Evolutionary conservation across 2,888 invertebrate species (phyloP).

Genomic region (Drosophila villosipedis): DNA sequence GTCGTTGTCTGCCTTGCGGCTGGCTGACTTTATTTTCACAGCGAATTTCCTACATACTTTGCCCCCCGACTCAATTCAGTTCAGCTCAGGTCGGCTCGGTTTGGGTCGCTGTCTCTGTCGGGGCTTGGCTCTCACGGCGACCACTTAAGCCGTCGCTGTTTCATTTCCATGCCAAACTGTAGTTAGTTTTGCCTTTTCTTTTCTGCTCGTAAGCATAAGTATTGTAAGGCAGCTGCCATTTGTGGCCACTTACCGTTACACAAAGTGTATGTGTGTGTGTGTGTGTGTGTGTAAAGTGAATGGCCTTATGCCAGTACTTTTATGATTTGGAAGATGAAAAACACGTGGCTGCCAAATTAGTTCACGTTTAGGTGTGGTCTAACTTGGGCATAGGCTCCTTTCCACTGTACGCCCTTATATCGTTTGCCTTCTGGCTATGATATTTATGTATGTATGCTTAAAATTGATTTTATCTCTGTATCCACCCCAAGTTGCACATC

Average conservation of each 20-base stretch:
- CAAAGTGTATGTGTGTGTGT: conserved; percentile 8
- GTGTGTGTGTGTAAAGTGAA: conserved; percentile 18
- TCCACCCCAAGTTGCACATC: conserved; percentile 6
- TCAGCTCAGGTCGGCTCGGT: conserved; percentile 1
- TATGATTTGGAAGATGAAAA: conserved; percentile 49
- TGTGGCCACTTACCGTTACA: conserved; percentile 55
- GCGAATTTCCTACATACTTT: conserved; percentile 45
- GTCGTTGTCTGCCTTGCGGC: conserved; percentile 40
- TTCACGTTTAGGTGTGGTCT: conserved; percentile 24
- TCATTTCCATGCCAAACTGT: conserved; percentile 61
- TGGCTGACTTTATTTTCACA: conserved; percentile 55
- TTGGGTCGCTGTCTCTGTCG: conserved; percentile 11
- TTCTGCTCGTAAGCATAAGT: conserved; percentile 18
- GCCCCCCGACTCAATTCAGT: conserved; percentile 1
- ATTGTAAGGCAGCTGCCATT: conserved; percentile 56
- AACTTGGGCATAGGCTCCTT: not conserved
- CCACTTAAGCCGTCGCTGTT: conserved; percentile 54
- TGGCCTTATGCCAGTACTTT: conserved; percentile 29
- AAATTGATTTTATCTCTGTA: conserved; percentile 41
- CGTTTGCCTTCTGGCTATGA: not conserved
- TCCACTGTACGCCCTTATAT: not conserved
- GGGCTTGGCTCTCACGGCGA: conserved; percentile 38
- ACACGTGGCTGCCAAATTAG: conserved; percentile 56
- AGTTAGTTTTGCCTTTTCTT: conserved; percentile 42
- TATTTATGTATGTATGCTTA: not conserved